Evolutionary conservation across 2,797 vertebrate species (phyloP).

Genomic region (Dermochelys coriacea): DNA sequence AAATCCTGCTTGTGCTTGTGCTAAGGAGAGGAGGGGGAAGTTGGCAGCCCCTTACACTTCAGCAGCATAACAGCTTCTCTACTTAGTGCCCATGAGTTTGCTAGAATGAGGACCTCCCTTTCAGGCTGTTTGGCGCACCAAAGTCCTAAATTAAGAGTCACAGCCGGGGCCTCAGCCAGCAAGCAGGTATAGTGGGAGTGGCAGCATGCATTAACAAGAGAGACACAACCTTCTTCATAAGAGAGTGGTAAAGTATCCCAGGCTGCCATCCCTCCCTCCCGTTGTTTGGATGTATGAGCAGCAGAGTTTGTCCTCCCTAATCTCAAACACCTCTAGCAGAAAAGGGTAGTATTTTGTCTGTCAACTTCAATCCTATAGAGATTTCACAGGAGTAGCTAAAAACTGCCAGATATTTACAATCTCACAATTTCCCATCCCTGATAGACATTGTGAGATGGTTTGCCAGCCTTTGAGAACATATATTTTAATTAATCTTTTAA

Average conservation of each 20-base stretch:
- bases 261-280: not conserved
- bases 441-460: not conserved
- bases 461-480: not conserved
- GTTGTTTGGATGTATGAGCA: not conserved
- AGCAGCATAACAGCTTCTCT: not conserved
- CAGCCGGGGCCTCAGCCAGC: not conserved
- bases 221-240: not conserved
- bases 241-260: not conserved
- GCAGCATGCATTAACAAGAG: not conserved
- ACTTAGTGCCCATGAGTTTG: not conserved
- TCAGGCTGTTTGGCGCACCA: not conserved
- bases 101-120: not conserved
- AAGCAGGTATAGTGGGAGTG: not conserved
- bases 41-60: not conserved
- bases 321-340: not conserved
- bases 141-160: not conserved
- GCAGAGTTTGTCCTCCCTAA: not conserved
- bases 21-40: not conserved
- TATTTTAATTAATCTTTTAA: constrained; percentile 38
- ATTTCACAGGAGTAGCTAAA: constrained; percentile 21
- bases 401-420: not conserved
- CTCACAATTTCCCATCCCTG: not conserved
- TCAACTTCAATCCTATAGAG: not conserved
- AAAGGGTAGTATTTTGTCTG: not conserved
- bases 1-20: not conserved